Conservation (phyloP, 2,797 vertebrate species). For the Carapus acus region DNA sequence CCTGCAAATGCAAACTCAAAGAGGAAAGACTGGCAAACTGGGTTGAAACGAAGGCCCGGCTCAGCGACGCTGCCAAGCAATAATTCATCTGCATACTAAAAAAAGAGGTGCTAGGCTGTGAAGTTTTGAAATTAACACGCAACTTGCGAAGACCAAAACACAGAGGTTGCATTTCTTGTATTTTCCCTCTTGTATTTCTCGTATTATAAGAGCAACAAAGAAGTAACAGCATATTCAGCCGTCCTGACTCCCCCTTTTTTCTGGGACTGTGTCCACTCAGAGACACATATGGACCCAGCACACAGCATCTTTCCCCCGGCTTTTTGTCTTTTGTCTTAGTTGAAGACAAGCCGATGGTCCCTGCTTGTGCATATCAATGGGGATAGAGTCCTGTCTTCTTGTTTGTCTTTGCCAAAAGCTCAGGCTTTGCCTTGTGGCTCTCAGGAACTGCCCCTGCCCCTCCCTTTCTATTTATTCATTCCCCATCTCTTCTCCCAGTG, state of each 20-base stretch:
- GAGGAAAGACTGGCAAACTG: constrained; percentile 1
- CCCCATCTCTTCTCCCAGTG: constrained; percentile 53
- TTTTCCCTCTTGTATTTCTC: too few species aligned
- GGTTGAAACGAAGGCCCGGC: neutral
- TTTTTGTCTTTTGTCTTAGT: constrained; percentile 72
- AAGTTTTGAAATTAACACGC: constrained; percentile 4
- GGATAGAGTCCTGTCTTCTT: constrained; percentile 72
- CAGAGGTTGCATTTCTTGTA: constrained; percentile 18
- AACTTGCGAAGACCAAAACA: constrained; percentile 1
- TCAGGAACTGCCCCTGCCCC: constrained; percentile 71
- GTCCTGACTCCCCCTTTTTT: constrained; percentile 50
- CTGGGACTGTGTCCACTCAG: constrained; percentile 68
- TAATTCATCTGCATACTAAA: neutral
- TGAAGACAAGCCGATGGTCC: constrained; percentile 69
- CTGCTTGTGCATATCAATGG: constrained; percentile 79
- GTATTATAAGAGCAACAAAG: constrained; percentile 56
- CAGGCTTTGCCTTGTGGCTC: constrained; percentile 78
- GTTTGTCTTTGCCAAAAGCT: constrained; percentile 79
- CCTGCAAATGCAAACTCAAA: constrained; percentile 20
- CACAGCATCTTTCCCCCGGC: constrained; percentile 56
- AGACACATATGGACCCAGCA: constrained; percentile 68
- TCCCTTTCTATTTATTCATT: constrained; percentile 60
- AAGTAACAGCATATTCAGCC: constrained; percentile 60
- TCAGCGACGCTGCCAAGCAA: constrained; percentile 2
- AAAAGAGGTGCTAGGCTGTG: neutral